Base-by-base conservation (phyloP, 1,140 invertebrate genomes). In the Drosophila rhopaloa region DNA sequence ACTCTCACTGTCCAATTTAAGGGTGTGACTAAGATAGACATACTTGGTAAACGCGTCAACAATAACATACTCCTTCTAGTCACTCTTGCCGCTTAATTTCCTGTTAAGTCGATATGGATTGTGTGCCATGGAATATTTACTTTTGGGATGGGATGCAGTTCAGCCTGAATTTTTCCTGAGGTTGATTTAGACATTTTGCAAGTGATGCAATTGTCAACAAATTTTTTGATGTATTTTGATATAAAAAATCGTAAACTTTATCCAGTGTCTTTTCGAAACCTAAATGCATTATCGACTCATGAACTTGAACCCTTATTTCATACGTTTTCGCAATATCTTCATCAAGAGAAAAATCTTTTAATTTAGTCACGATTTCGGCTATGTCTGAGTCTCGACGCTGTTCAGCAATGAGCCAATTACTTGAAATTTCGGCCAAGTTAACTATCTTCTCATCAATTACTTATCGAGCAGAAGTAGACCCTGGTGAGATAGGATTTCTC, bases 131-230 rank as follows among this genome's bases (percentile, higher is more conserved):
- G 61, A 41, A 75, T 68, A 54, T 32, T 68, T 1, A 67, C 61
- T 48, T 80, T 80, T 24, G 76, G 75, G 5, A 80, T 80, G 32
- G 75, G 59, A 50, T 82, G 79, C 46, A 89, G 38, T 38, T 77
- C 71, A 1, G 68, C 72, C 40, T 86, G 77, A n/a, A 81, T 56
- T 65, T 73, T 80, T 16, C 70, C 65, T 19, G 75, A 61, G 4
- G 16, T 27, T 19, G 51, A 63, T 67, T 90, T 90, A 3, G 60
- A 54, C 55, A 71, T 41, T 56, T 65, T 76, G 19, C 19, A 19
- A 19, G 2, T 19, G 19, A 2, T 53, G 66, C 81, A 90, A 13
- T 88, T 82, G 8, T 90, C 84, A 1, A 91, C 79, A 78, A 79
- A 91, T 68, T 89, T 91, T 41, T 73, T 56, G 1, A 84, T 65